These are phyloP conservation scores for Coranthus polyacanthus DNA, from an alignment of 2,797 vertebrate genomes.

Conservation along the genomic window DNA sequence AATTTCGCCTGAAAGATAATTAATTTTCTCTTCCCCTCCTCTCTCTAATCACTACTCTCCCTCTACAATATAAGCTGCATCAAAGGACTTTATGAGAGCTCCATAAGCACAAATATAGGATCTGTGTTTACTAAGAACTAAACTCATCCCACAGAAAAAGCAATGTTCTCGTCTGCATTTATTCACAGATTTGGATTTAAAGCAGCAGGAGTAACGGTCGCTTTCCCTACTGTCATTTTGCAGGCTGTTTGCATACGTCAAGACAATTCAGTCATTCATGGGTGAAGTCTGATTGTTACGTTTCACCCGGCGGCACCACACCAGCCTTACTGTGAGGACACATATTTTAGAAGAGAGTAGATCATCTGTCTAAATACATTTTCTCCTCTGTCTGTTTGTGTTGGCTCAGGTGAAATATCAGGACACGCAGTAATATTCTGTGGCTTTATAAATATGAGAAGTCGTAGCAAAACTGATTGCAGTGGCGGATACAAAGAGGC, in stretches of 20 bases:
- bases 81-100: constrained; percentile 31
- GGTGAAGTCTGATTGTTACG: constrained; percentile 14
- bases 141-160: constrained; percentile 41
- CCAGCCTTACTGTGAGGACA: constrained; percentile 31
- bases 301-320: background rate
- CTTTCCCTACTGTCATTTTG: constrained; percentile 8
- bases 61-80: constrained; percentile 33
- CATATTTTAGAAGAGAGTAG: constrained; percentile 34
- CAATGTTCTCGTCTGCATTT: constrained; percentile 20
- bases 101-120: constrained; percentile 30
- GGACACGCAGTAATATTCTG: constrained; percentile 15
- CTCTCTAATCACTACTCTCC: constrained; percentile 23
- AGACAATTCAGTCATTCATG: constrained; percentile 22
- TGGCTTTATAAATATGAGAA: constrained; percentile 32
- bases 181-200: constrained; percentile 17
- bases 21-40: constrained; percentile 1
- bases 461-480: constrained; percentile 32
- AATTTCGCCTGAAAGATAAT: constrained; percentile 17
- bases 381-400: constrained; percentile 31
- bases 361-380: constrained; percentile 42
- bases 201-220: constrained; percentile 32
- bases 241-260: constrained; percentile 21
- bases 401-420: constrained; percentile 38
- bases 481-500: constrained; percentile 19
- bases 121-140: constrained; percentile 49